These are phyloP conservation scores for Eristalis arbustorum DNA, from an alignment of 2,888 invertebrate genomes.

Conservation along the genomic window DNA sequence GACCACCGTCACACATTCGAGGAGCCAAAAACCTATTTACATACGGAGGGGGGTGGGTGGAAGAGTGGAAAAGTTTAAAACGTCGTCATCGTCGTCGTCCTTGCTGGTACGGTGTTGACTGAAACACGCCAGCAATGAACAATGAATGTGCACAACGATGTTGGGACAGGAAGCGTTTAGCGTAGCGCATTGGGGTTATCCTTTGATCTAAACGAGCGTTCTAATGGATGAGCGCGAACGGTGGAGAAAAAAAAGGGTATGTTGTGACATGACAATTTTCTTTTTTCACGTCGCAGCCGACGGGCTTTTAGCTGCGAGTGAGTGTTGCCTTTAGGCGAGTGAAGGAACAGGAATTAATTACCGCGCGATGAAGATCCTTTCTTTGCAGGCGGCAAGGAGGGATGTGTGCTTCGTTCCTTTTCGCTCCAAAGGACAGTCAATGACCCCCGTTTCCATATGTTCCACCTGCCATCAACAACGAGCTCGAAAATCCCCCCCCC, in stretches of 20 bases:
- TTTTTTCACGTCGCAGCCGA: background rate
- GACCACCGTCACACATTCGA: conserved; percentile 53
- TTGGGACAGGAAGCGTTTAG: conserved; percentile 62
- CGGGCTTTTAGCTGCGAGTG: background rate
- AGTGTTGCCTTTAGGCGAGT: background rate
- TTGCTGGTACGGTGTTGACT: conserved; percentile 43
- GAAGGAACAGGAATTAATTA: background rate
- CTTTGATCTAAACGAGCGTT: conserved; percentile 67
- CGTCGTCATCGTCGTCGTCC: background rate
- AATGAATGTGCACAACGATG: conserved; percentile 58
- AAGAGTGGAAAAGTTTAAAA: background rate
- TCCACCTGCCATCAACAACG: background rate
- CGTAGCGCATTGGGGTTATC: conserved; percentile 64
- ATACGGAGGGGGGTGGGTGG: background rate
- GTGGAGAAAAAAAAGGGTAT: background rate
- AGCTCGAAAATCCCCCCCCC: background rate
- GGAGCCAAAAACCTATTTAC: conserved; percentile 37
- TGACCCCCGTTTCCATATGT: background rate
- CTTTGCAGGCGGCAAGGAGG: no score
- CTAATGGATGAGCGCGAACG: conserved; percentile 58
- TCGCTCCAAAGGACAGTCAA: background rate
- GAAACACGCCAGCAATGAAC: conserved; percentile 57
- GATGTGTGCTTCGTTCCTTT: no score
- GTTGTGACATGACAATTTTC: background rate
- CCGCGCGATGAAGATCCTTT: background rate